phyloP scores from a whole-genome alignment of 2,888 invertebrate genomes.

The Syrphus vitripennis region DNA sequence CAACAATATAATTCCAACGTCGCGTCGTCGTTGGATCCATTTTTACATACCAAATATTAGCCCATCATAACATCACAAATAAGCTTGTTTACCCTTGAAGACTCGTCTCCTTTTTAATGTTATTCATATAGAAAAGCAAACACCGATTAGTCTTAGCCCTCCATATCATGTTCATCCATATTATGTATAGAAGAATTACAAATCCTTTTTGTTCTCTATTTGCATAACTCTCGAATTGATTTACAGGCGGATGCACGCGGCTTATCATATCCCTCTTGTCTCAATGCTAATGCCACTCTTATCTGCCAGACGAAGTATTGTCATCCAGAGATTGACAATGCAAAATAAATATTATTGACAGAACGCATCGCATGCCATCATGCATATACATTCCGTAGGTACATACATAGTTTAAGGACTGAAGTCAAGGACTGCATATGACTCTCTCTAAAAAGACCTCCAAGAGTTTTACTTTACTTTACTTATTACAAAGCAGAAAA shows the following conservation, averaged over 20 bases:
- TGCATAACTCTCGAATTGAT: slow-evolving; percentile 44
- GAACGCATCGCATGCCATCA: slow-evolving; percentile 64
- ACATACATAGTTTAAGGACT: slow-evolving; percentile 33
- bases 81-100: background rate
- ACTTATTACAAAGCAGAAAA: background rate
- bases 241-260: slow-evolving; percentile 28
- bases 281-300: slow-evolving; percentile 6
- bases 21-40: background rate
- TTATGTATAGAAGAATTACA: background rate
- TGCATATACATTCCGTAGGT: slow-evolving; percentile 32
- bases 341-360: slow-evolving; percentile 64
- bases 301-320: slow-evolving; percentile 37
- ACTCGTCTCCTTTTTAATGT: background rate
- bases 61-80: background rate
- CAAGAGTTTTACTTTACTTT: background rate
- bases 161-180: background rate
- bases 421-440: slow-evolving; percentile 22
- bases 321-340: slow-evolving; percentile 45
- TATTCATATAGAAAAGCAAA: background rate
- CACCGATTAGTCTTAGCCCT: slow-evolving; percentile 8
- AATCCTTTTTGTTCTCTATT: slow-evolving; percentile 32
- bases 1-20: background rate
- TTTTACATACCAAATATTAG: too few relatives aligned
- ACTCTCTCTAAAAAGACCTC: slow-evolving; percentile 26
- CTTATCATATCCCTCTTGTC: slow-evolving; percentile 11